A percentile compares a stretch with the other conserved stretches of the same genome.
phyloP scores from a whole-genome alignment of 1,140 invertebrate genomes.

The Macrostomum lignano region DNA sequence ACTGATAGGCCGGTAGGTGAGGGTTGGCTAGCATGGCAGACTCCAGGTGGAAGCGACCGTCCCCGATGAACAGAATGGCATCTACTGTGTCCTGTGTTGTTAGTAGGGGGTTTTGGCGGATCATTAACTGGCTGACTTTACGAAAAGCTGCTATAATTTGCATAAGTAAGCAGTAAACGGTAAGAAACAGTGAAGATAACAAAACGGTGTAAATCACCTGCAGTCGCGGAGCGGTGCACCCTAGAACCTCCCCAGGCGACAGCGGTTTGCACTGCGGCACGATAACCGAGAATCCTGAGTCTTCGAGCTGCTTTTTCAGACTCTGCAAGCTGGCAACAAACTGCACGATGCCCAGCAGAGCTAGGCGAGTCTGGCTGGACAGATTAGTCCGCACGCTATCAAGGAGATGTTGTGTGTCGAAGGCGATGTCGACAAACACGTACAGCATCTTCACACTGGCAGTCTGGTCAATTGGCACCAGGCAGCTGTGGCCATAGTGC shows the following conservation, averaged over 20 bases:
- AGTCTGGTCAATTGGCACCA: slow-evolving; percentile 29
- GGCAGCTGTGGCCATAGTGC: slow-evolving; percentile 90
- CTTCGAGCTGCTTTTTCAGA: slow-evolving; percentile 9
- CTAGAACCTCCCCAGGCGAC: slow-evolving; percentile 80
- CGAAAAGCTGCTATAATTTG: not conserved
- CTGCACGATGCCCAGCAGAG: slow-evolving; percentile 77
- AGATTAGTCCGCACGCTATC: slow-evolving; percentile 63
- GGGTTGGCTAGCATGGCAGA: slow-evolving; percentile 95
- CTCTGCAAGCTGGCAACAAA: slow-evolving; percentile 68
- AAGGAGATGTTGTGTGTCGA: slow-evolving; percentile 65
- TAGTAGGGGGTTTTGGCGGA: not conserved
- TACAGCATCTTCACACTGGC: slow-evolving; percentile 59
- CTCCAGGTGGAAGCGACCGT: slow-evolving; percentile 92
- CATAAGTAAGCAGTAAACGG: no score
- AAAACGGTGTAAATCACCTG: no score
- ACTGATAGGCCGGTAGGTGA: slow-evolving; percentile 45
- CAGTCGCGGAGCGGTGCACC: slow-evolving; percentile 60
- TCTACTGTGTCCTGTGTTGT: not conserved
- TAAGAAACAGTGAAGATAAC: no score
- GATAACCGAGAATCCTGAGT: slow-evolving; percentile 37
- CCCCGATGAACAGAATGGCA: slow-evolving; percentile 55
- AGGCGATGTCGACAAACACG: slow-evolving; percentile 62
- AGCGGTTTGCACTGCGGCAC: slow-evolving; percentile 73
- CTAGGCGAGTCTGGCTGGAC: slow-evolving; percentile 27
- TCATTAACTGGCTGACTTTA: not conserved